phyloP scores from a whole-genome alignment of 2,888 invertebrate species.

The Pseudanteris insignis region DNA sequence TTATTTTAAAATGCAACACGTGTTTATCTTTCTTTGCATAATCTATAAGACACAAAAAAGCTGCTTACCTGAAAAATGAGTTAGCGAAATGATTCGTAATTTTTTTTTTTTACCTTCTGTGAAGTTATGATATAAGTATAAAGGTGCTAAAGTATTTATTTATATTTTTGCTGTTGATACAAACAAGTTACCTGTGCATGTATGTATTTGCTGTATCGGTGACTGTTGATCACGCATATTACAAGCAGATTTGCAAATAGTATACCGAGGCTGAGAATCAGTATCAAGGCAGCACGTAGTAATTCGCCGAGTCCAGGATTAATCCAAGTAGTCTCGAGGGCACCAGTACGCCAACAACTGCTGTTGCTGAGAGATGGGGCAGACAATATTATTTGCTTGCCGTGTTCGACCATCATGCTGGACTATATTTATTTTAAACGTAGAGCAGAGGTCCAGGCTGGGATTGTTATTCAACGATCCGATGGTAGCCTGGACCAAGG shows the following conservation, averaged over 20 bases:
- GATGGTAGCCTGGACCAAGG: too few species aligned
- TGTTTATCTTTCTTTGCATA: too few species aligned
- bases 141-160: too few species aligned
- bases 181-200: slow-evolving; percentile 91
- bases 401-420: slow-evolving; percentile 71
- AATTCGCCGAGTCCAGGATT: slow-evolving; percentile 78
- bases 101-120: too few species aligned
- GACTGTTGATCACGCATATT: slow-evolving; percentile 84
- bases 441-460: too few species aligned
- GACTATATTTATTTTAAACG: too few species aligned
- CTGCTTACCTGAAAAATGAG: too few species aligned
- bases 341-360: slow-evolving; percentile 77
- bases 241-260: slow-evolving; percentile 82
- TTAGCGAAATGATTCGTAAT: too few species aligned
- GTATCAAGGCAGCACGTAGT: slow-evolving; percentile 79
- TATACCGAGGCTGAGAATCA: slow-evolving; percentile 80
- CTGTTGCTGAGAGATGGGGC: slow-evolving; percentile 85
- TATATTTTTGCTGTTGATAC: background rate
- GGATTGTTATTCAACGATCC: too few species aligned
- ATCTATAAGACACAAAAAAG: too few species aligned
- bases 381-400: slow-evolving; percentile 76
- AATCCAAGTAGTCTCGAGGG: slow-evolving; percentile 67
- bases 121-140: too few species aligned
- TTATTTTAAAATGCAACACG: too few species aligned
- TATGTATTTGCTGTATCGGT: slow-evolving; percentile 84